Percentiles rank a stretch among this genome's conserved stretches.
Evolutionary conservation across 2,888 invertebrate species (phyloP).

Genomic region (Spicauda simplicius): DNA sequence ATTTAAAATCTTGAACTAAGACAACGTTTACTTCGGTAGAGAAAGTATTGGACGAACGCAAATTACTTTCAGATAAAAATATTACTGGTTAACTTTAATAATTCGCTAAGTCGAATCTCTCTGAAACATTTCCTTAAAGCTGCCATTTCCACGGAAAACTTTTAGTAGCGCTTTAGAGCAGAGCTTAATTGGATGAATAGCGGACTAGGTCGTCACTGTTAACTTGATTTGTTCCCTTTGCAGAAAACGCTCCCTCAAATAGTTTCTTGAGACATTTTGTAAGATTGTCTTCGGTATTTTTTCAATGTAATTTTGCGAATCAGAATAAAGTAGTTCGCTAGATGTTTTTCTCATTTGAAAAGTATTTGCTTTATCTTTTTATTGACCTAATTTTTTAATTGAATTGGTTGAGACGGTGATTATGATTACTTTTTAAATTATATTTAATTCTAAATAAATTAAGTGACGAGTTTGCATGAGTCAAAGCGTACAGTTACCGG

Average conservation of each 20-base stretch:
- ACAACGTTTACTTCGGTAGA: too few relatives aligned
- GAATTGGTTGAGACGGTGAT: background rate
- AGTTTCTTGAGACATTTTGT: constrained; percentile 3
- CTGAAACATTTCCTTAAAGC: constrained; percentile 25
- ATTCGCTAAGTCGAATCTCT: constrained; percentile 6
- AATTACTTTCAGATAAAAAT: constrained; percentile 7
- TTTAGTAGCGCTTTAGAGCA: constrained; percentile 24
- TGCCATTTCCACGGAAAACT: constrained; percentile 37
- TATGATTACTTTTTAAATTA: background rate
- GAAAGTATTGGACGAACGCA: background rate
- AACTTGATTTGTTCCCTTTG: constrained; percentile 37
- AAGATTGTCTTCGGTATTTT: background rate
- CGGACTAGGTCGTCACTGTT: constrained; percentile 30
- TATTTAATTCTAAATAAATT: background rate
- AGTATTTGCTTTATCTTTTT: background rate
- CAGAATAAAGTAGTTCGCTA: background rate
- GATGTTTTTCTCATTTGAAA: background rate
- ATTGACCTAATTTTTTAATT: background rate
- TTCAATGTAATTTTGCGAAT: constrained; percentile 7
- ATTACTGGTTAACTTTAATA: constrained; percentile 14
- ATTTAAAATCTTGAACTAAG: too few relatives aligned
- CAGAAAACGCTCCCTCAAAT: constrained; percentile 18
- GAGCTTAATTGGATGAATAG: constrained; percentile 39
- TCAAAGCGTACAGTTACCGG: background rate
- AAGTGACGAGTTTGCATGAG: background rate